Evolutionary conservation across 2,797 vertebrate species (phyloP), one percentile per base, ranked within the genome.

Genomic region (Protosalanx chinensis): DNA sequence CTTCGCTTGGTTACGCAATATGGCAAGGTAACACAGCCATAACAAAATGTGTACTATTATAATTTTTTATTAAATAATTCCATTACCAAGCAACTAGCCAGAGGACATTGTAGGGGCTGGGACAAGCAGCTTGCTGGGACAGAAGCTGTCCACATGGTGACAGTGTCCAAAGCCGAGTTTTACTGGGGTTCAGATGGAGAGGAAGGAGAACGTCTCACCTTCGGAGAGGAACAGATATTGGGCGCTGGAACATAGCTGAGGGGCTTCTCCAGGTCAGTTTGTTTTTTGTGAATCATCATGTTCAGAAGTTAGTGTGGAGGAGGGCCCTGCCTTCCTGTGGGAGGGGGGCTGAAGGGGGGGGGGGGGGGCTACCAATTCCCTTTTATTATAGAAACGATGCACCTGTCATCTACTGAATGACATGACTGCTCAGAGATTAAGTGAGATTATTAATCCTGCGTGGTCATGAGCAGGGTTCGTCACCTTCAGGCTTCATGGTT

Each of bases 401-500:
- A 64, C 51, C 72, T 51, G 72, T 87, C 88, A 80, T 86, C 81
- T 90, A 89, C 91, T 90, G 90, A 91, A 27, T 71, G 56, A 62
- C 29, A 62, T 66, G 72, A 60, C 72, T 79, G 46, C 77, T 87
- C 75, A 71, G 67, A 81, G 79, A 77, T 73, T 68, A 75, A 53
- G 73, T 63, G 60, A 6, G 49, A 18, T 57, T 6, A 86, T 92
- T 88, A 89, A 91, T 91, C 91, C 91, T 87, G 90, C 84, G 86
- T 84, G 90, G 91, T 82, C 88, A 84, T 90, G 87, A 85, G 88
- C 88, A 89, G 89, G 87, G 87, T 89, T 86, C 87, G 85, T 89
- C 87, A 87, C 89, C 90, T 93, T 93, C 91, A 82, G 88, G 70
- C 83, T 81, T 86, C 83, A 78, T 91, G 90, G 92, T 89, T 87